Percentiles rank a stretch among this genome's conserved stretches.
Conservation (phyloP, 2,113 vertebrate species). For the Myrmecophaga tridactyla region DNA sequence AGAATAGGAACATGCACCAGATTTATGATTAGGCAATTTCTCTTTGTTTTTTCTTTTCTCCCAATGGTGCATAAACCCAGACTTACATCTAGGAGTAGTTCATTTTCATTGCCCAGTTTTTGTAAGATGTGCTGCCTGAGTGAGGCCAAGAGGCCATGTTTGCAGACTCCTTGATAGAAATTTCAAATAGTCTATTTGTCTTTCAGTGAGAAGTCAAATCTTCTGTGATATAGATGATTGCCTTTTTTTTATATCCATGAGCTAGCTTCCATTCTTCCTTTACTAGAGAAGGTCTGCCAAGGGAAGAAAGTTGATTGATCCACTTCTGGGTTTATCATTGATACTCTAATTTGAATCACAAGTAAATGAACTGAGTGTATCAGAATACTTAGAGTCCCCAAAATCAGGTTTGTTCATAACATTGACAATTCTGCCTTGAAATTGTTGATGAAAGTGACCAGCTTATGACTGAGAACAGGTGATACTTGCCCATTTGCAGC, state of each 20-base stretch:
- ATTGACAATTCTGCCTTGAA: not conserved
- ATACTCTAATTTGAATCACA: not conserved
- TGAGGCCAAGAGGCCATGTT: too few species aligned
- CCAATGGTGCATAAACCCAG: not conserved
- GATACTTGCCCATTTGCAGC: too few species aligned
- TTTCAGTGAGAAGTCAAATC: not conserved
- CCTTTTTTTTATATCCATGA: not conserved
- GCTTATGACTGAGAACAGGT: too few species aligned
- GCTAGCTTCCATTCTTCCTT: not conserved
- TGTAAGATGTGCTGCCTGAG: not conserved
- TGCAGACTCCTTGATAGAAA: not conserved
- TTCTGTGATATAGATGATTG: not conserved
- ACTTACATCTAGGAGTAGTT: not conserved
- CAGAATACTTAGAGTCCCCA: not conserved
- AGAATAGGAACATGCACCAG: not conserved
- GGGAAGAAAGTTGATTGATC: not conserved
- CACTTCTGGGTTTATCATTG: not conserved
- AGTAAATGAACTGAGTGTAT: not conserved
- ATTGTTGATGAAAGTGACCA: not conserved
- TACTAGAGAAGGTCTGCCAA: not conserved
- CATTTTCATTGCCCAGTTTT: not conserved
- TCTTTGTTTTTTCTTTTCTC: not conserved
- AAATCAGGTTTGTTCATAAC: not conserved
- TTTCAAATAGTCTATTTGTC: not conserved
- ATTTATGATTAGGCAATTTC: not conserved